Evolutionary conservation across 1,140 invertebrate species (phyloP), one percentile per base, ranked within the genome.

Genomic region (Himalopsyche phryganea): DNA sequence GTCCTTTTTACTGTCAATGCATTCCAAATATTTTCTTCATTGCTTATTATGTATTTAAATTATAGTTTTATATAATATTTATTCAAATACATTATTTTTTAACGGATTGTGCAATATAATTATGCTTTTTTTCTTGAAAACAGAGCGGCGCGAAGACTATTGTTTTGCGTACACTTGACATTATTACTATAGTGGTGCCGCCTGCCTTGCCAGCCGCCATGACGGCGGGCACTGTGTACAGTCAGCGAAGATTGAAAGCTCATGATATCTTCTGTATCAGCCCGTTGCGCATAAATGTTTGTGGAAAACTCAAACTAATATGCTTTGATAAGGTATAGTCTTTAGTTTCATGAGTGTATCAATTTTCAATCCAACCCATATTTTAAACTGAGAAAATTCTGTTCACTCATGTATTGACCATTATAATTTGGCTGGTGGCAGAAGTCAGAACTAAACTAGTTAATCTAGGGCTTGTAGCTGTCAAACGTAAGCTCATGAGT

Each of bases 171-270:
- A 82, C 91, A 1, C 73, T 98, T 41, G 96, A 98, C 76, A 83
- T 98, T 23, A 89, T 98, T 6, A 98, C 96, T 0, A 96, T 98
- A 47, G 91, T 95, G 0, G 92, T 98, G 5, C 95, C 95, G 4
- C 95, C 95, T 5, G 93, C 93, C 2, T 71, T 96, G 7, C 94
- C 93, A 11, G 93, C 94, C 11, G 94, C 94, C 6, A 95, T 98
- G 89, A 94, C 94, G 1, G 90, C 94, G 2, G 94, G 93, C 35
- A 68, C 77, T 65, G 81, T 89, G 32, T 87, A 90, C 66, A 94
- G 93, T 32, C 92, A 96, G 73, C 81, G 79, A 54, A 79, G 94
- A 1, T 74, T 97, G 13, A 85, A 88, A 70, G 83, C 82, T 17
- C 85, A 87, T 50, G 80, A 83, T 49, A 93, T 98, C 65, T 96